These are phyloP conservation scores for Nasua narica DNA, from an alignment of 2,797 vertebrate genomes.

Conservation along the genomic window DNA sequence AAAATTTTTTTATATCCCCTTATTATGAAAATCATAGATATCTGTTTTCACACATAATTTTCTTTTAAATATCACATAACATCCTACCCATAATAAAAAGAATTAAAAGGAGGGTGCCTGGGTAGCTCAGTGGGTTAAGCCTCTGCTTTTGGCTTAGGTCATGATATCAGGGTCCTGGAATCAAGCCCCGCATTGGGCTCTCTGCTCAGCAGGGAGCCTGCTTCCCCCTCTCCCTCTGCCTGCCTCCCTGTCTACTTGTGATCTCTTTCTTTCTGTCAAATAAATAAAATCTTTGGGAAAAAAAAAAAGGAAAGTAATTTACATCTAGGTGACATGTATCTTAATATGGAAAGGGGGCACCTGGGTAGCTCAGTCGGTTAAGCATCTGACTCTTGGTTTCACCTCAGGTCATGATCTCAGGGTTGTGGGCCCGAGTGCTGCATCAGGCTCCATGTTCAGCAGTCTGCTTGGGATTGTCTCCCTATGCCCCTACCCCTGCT, in stretches of 20 bases:
- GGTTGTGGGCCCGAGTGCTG: fast-evolving
- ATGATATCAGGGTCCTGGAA: too few species aligned
- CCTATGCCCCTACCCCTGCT: background rate
- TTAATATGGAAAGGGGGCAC: background rate
- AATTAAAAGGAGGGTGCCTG: background rate
- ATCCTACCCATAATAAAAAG: background rate
- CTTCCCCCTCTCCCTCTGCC: too few species aligned
- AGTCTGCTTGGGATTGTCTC: background rate
- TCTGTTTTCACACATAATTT: background rate
- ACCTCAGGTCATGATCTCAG: background rate
- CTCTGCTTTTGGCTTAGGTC: too few species aligned
- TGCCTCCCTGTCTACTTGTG: too few species aligned
- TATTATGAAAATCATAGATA: background rate
- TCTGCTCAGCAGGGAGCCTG: too few species aligned
- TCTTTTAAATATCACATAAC: background rate
- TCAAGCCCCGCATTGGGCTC: too few species aligned
- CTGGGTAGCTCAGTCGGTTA: background rate
- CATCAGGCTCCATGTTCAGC: background rate
- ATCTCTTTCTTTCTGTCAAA: too few species aligned
- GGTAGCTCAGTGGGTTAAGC: too few species aligned
- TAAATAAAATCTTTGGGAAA: background rate
- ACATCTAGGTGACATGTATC: background rate
- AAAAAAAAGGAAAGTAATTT: conserved; percentile 1
- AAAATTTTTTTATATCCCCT: background rate
- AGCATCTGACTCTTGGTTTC: background rate